Evolutionary conservation across 2,113 vertebrate genomes (phyloP).

Genomic region (Isurus oxyrinchus): DNA sequence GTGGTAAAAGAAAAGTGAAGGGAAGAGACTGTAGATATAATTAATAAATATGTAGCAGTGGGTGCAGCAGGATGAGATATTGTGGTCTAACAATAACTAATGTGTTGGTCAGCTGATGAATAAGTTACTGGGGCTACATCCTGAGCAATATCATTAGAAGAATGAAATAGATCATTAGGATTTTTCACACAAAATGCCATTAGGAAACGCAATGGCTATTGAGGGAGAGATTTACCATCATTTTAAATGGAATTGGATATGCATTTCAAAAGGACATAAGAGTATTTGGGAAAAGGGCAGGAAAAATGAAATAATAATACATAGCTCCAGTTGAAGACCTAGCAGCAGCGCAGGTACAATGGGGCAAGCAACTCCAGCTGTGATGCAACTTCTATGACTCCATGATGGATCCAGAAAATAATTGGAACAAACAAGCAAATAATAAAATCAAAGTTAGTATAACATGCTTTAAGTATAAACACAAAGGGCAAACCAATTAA

Average conservation of each 20-base stretch:
- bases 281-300: neutral
- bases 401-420: neutral
- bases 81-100: neutral
- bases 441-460: neutral
- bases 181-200: neutral
- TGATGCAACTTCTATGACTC: neutral
- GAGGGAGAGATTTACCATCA: neutral
- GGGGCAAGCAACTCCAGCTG: neutral
- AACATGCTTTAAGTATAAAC: neutral
- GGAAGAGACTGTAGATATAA: neutral
- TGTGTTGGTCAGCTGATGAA: neutral
- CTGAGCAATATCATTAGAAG: neutral
- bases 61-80: neutral
- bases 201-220: neutral
- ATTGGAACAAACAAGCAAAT: neutral
- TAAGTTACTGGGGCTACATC: neutral
- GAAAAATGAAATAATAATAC: neutral
- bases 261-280: neutral
- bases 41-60: neutral
- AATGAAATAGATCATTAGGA: neutral
- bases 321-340: neutral
- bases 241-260: neutral
- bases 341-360: neutral
- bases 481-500: neutral
- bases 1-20: neutral